Percentiles rank a stretch among this genome's conserved stretches.
These are phyloP conservation scores for Aplochiton taeniatus DNA, from an alignment of 2,797 vertebrate species.

Conservation along the genomic window DNA sequence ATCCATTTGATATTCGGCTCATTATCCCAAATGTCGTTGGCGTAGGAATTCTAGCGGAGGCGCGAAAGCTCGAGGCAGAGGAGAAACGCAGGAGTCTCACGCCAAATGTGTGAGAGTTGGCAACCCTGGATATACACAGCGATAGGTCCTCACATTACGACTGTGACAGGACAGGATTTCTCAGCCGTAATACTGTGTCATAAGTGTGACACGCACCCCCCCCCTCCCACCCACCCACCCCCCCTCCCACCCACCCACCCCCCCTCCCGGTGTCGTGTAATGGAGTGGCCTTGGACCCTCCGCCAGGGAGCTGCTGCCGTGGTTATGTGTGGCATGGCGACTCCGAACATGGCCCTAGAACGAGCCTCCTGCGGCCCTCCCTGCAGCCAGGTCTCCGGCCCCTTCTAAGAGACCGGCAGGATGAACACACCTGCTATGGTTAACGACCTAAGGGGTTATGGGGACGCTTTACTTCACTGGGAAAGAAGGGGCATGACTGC, in stretches of 20 bases:
- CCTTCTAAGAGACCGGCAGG: constrained; percentile 28
- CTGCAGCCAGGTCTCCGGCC: constrained; percentile 38
- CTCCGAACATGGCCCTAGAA: constrained; percentile 48
- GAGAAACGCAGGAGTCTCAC: too few relatives aligned
- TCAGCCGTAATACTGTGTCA: too few relatives aligned
- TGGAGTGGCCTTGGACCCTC: constrained; percentile 40
- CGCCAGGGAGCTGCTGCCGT: constrained; percentile 38
- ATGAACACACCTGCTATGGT: constrained; percentile 19
- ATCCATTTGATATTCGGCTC: too few relatives aligned
- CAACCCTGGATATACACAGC: too few relatives aligned
- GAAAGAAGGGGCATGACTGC: constrained; percentile 30
- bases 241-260: constrained; percentile 30
- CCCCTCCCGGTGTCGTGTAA: constrained; percentile 38
- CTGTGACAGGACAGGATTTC: too few relatives aligned
- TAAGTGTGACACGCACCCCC: constrained; percentile 37
- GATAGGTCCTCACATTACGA: too few relatives aligned
- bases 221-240: constrained; percentile 33
- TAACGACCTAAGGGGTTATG: constrained; percentile 36
- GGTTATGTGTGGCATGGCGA: constrained; percentile 49
- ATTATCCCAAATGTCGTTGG: too few relatives aligned
- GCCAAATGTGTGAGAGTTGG: too few relatives aligned
- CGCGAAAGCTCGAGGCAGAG: too few relatives aligned
- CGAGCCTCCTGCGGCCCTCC: constrained; percentile 37
- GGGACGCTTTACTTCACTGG: constrained; percentile 27
- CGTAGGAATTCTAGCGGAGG: too few relatives aligned